Percentiles rank a stretch among this genome's conserved stretches.
Conservation (phyloP, 2,797 vertebrate genomes). For the Clarias platycephalus region DNA sequence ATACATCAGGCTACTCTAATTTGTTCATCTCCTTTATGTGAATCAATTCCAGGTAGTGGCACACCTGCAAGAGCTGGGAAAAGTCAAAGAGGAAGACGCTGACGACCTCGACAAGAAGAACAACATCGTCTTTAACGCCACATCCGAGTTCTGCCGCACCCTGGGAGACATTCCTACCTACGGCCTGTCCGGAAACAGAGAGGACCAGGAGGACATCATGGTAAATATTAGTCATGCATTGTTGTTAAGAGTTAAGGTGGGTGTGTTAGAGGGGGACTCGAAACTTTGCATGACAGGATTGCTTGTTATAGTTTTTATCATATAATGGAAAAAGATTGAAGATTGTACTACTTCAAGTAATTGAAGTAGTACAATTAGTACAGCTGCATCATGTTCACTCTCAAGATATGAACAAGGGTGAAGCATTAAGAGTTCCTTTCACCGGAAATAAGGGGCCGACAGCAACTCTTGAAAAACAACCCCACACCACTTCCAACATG, state of each 20-base stretch:
- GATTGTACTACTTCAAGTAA: no score
- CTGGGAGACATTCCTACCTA: slow-evolving; percentile 93
- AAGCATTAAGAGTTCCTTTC: no score
- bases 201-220: slow-evolving; percentile 92
- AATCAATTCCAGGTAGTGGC: slow-evolving; percentile 58
- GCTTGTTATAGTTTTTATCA: not conserved
- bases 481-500: no score
- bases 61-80: slow-evolving; percentile 49
- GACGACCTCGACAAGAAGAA: slow-evolving; percentile 81
- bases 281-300: not conserved
- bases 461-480: no score
- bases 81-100: slow-evolving; percentile 61
- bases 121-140: slow-evolving; percentile 90
- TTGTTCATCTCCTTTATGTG: not conserved
- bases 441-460: no score
- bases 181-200: slow-evolving; percentile 87
- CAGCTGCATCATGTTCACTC: not conserved
- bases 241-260: not conserved
- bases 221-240: slow-evolving; percentile 53
- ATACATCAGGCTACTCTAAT: no score
- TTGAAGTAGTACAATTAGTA: no score
- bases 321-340: not conserved
- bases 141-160: slow-evolving; percentile 91
- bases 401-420: not conserved
- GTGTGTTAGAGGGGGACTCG: not conserved